These are phyloP conservation scores for Endomychus coccineus DNA, from an alignment of 2,888 invertebrate genomes.

Conservation along the genomic window DNA sequence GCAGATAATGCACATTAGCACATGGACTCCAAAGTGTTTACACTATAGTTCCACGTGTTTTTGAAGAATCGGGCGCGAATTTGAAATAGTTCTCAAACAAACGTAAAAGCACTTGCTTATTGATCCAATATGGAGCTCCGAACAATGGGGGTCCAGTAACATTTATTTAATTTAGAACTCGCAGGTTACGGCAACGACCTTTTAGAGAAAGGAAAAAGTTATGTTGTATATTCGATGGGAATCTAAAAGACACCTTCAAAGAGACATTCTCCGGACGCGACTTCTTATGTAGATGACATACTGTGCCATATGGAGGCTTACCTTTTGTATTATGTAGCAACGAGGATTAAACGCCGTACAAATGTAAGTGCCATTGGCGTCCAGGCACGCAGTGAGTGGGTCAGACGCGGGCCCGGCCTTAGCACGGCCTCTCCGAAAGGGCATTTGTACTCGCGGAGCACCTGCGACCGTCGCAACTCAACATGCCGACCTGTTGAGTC, in stretches of 20 bases:
- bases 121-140: conserved; percentile 32
- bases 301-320: conserved; percentile 38
- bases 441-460: conserved; percentile 38
- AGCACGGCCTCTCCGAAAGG: conserved; percentile 39
- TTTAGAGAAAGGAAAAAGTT: too few species aligned
- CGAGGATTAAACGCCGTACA: conserved; percentile 56
- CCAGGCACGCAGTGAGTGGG: conserved; percentile 45
- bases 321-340: conserved; percentile 60
- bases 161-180: too few species aligned
- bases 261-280: not conserved
- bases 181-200: too few species aligned
- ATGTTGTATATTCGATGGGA: too few species aligned
- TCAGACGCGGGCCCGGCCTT: conserved; percentile 31
- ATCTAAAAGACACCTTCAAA: not conserved
- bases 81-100: too few species aligned
- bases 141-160: too few species aligned
- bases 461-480: conserved; percentile 32
- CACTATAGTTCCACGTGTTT: conserved; percentile 38
- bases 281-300: too few species aligned
- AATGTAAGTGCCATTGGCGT: conserved; percentile 53
- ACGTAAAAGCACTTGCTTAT: conserved; percentile 29
- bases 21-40: too few species aligned
- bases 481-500: conserved; percentile 48
- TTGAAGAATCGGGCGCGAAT: conserved; percentile 13
- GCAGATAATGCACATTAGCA: too few species aligned